These are phyloP conservation scores for Cryptotis parvus DNA, from an alignment of 2,113 vertebrate genomes.

Conservation along the genomic window DNA sequence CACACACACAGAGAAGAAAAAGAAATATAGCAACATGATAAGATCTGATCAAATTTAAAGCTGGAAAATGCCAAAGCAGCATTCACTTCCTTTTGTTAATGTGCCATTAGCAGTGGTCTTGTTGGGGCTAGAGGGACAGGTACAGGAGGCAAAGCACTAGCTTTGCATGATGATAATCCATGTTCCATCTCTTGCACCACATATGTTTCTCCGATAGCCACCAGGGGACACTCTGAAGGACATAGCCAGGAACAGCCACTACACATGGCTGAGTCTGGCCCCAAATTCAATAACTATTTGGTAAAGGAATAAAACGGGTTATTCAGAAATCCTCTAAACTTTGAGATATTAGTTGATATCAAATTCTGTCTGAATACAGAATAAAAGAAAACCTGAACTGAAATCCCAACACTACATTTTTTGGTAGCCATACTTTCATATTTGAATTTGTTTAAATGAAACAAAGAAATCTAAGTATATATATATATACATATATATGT, in stretches of 20 bases:
- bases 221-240: too few relatives aligned
- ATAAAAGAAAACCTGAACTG: constrained; percentile 13
- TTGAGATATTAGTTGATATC: neutral
- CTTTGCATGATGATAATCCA: too few relatives aligned
- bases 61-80: neutral
- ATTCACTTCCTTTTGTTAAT: neutral
- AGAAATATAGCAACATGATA: neutral
- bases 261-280: too few relatives aligned
- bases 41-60: neutral
- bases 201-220: too few relatives aligned
- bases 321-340: neutral
- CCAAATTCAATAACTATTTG: too few relatives aligned
- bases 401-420: neutral
- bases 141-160: too few relatives aligned
- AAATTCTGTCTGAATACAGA: neutral
- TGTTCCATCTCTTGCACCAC: too few relatives aligned
- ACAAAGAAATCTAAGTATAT: neutral
- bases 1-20: neutral
- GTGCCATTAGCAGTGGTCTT: too few relatives aligned
- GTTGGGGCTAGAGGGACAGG: too few relatives aligned
- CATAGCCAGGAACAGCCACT: too few relatives aligned
- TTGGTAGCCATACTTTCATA: neutral
- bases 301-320: too few relatives aligned
- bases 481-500: neutral
- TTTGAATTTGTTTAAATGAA: constrained; percentile 17